phyloP scores from a whole-genome alignment of 2,888 invertebrate species.

The Eledone cirrhosa region DNA sequence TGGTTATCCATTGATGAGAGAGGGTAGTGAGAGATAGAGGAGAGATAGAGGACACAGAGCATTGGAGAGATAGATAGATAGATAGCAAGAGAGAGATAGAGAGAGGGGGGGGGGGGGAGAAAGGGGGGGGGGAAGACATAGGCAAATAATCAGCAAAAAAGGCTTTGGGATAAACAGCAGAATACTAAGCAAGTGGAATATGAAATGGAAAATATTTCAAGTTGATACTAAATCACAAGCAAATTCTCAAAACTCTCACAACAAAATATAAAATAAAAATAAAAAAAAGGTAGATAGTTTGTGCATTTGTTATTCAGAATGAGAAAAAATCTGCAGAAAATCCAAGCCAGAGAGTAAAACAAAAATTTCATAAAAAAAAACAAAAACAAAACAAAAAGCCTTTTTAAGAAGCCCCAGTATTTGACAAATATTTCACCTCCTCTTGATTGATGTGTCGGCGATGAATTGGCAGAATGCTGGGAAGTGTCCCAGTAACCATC shows the following conservation, averaged over 20 bases:
- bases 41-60: too few species aligned
- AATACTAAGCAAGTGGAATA: background rate
- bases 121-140: too few species aligned
- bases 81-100: too few species aligned
- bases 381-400: background rate
- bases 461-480: background rate
- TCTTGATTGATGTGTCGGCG: background rate
- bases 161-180: background rate
- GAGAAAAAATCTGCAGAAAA: constrained; percentile 9
- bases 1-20: too few species aligned
- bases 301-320: background rate
- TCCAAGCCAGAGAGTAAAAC: constrained; percentile 8
- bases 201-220: background rate
- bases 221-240: background rate
- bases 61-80: too few species aligned
- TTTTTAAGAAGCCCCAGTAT: too few species aligned
- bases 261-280: background rate
- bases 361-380: background rate
- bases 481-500: constrained; percentile 40
- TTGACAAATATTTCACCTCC: background rate
- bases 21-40: too few species aligned
- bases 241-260: background rate
- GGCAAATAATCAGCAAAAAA: background rate
- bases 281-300: background rate
- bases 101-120: too few species aligned